Evolutionary conservation across 53 echinoderm and acorn worm genomes (phyloP).

Genomic region (Mesocentrotus franciscanus): DNA sequence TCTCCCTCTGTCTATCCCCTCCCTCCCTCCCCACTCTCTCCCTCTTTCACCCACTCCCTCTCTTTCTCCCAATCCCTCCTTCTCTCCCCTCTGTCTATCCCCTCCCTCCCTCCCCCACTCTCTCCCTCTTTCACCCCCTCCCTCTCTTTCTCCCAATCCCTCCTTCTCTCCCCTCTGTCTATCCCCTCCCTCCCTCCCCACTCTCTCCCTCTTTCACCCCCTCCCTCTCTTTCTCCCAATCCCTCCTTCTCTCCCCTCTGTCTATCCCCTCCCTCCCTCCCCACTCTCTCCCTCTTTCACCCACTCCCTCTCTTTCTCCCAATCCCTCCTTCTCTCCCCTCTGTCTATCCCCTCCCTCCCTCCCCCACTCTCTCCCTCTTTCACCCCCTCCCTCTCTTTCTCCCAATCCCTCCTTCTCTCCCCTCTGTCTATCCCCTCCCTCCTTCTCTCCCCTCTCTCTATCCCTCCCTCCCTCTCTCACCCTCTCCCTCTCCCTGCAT

Average conservation of each 20-base stretch:
- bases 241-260: neutral
- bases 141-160: too few relatives aligned
- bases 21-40: neutral
- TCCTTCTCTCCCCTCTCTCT: neutral
- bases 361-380: neutral
- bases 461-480: too few relatives aligned
- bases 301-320: neutral
- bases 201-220: neutral
- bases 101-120: neutral
- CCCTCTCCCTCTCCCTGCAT: too few relatives aligned
- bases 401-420: neutral
- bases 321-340: neutral
- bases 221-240: neutral
- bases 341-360: neutral
- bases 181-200: neutral
- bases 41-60: too few relatives aligned
- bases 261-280: too few relatives aligned
- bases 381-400: neutral
- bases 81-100: too few relatives aligned
- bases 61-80: too few relatives aligned
- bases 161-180: slow-evolving; percentile 1
- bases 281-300: too few relatives aligned
- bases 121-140: too few relatives aligned
- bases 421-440: neutral
- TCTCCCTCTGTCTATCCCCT: neutral